phyloP scores from a whole-genome alignment of 1,140 invertebrate genomes.

The Megalonaias nervosa region DNA sequence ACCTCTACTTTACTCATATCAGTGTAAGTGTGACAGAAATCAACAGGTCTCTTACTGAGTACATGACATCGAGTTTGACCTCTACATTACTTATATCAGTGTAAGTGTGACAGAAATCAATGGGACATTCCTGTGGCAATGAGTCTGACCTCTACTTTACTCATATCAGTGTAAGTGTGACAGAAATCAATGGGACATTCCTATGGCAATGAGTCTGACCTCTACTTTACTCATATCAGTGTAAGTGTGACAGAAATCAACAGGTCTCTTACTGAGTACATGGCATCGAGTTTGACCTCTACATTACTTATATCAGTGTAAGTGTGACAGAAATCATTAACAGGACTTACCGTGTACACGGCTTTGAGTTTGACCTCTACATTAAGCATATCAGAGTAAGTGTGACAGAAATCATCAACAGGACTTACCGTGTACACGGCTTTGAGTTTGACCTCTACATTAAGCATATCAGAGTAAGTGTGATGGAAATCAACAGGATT shows the following conservation, averaged over 20 bases:
- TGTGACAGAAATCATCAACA: slow-evolving; percentile 82
- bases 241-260: slow-evolving; percentile 85
- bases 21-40: slow-evolving; percentile 85
- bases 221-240: slow-evolving; percentile 82
- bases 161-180: too few species aligned
- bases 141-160: too few species aligned
- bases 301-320: too few species aligned
- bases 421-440: slow-evolving; percentile 80
- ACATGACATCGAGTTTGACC: too few species aligned
- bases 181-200: too few species aligned
- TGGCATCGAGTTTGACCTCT: too few species aligned
- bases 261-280: too few species aligned
- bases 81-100: too few species aligned
- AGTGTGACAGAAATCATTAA: too few species aligned
- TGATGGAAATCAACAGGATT: slow-evolving; percentile 60
- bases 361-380: slow-evolving; percentile 33
- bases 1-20: slow-evolving; percentile 78
- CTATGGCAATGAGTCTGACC: slow-evolving; percentile 34
- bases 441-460: too few species aligned
- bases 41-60: slow-evolving; percentile 81
- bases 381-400: slow-evolving; percentile 89
- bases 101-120: slow-evolving; percentile 69
- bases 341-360: slow-evolving; percentile 38
- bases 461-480: too few species aligned
- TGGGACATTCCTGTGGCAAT: too few species aligned